Percentiles rank a stretch among this genome's conserved stretches.
phyloP scores from a whole-genome alignment of 2,113 vertebrate genomes.

The Australoheros scitulus region DNA sequence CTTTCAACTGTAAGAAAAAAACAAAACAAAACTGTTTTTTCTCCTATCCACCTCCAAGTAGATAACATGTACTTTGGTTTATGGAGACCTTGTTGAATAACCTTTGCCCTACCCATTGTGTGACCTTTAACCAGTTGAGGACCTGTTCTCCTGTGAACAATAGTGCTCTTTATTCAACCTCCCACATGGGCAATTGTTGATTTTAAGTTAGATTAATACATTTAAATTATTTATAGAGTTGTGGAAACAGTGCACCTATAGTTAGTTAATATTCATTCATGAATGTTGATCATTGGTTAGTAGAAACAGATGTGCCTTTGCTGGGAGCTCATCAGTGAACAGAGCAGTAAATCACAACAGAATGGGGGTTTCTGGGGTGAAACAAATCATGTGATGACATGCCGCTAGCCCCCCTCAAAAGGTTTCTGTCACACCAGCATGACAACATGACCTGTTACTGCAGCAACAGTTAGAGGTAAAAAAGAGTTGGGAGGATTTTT shows the following conservation, averaged over 20 bases:
- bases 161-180: background rate
- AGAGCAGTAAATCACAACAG: slow-evolving; percentile 61
- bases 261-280: background rate
- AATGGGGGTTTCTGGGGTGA: slow-evolving; percentile 55
- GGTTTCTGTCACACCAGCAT: background rate
- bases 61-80: slow-evolving; percentile 83
- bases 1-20: background rate
- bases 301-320: slow-evolving; percentile 35
- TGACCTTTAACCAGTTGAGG: slow-evolving; percentile 53
- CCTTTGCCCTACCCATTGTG: slow-evolving; percentile 74
- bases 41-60: background rate
- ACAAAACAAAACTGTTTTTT: background rate
- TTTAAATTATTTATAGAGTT: background rate
- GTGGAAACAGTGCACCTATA: background rate
- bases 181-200: background rate
- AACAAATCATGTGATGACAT: slow-evolving; percentile 26
- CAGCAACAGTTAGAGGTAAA: background rate
- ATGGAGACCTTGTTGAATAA: slow-evolving; percentile 78
- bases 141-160: slow-evolving; percentile 16
- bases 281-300: background rate
- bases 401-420: background rate
- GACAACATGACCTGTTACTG: background rate
- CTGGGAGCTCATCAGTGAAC: slow-evolving; percentile 46
- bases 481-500: background rate
- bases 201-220: background rate